Evolutionary conservation across 2,797 vertebrate genomes (phyloP), one percentile per base, ranked within the genome.

Genomic region (Chrysocyon brachyurus): DNA sequence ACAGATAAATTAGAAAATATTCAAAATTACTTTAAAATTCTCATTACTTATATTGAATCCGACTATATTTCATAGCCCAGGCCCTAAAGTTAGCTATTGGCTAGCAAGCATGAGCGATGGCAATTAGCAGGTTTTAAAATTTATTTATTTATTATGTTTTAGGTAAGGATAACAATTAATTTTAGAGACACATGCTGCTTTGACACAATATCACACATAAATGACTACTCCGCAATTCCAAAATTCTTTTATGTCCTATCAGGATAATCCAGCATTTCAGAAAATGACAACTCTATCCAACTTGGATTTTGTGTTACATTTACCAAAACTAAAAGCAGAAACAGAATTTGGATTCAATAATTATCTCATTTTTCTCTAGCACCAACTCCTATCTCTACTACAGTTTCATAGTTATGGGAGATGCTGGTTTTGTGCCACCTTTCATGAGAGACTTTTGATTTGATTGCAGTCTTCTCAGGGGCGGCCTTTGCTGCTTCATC

Each of bases 171-270:
- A 87, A 59, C 52, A 87, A 72, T 72, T 79, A 21, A 22, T 68
- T 92, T 77, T 68, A 77, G 36, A 85, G 63, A 75, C 49, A 82
- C 26, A 54, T 22, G 52, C 57, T 36, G 16, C 24, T 82, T 95
- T 87, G 64, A 75, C 81, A 83, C 88, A 75, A 68, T 21, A 59
- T 83, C 66, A 75, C 22, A 75, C 59, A 75, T 21, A 59, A 83
- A 36, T 46, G 26, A 82, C 64, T 57, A 61, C 15, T 78, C n/a
- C 40, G 33, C 14, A 72, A 46, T 79, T 86, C 15, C 46, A 68
- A 83, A 88, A 77, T 83, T 68, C 24, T 83, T 95, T 77, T 59
- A 66, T 95, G 83, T 88, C 15, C 54, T 54, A 22, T 64, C 28
- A 57, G 75, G 57, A 64, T 54, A 63, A 95, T 87, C 56, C 49